These are phyloP conservation scores for Drosophila monieri DNA, from an alignment of 2,888 invertebrate species.

Conservation along the genomic window DNA sequence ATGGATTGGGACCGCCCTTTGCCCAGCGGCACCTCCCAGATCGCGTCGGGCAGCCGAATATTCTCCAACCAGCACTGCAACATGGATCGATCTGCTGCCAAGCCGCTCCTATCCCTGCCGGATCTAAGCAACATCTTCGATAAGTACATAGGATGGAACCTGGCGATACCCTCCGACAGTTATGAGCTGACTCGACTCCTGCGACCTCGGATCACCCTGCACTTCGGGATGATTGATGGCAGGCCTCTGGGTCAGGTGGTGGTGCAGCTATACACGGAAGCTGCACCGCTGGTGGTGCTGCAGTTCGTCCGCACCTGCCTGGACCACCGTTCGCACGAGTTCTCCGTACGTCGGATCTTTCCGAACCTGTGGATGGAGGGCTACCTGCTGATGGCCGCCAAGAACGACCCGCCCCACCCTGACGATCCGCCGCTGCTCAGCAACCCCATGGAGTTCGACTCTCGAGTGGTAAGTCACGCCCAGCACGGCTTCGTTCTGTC, in stretches of 20 bases:
- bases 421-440: neutral
- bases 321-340: conserved; percentile 31
- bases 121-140: conserved; percentile 1
- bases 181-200: conserved; percentile 38
- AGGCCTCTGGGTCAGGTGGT: conserved; percentile 62
- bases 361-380: conserved; percentile 74
- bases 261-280: conserved; percentile 71
- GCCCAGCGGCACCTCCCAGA: neutral
- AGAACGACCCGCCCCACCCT: neutral
- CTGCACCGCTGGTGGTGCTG: conserved; percentile 70
- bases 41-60: neutral
- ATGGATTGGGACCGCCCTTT: neutral
- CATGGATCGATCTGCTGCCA: neutral
- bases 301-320: conserved; percentile 64
- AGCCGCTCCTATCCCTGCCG: neutral
- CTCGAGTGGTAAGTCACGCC: conserved; percentile 53
- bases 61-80: neutral
- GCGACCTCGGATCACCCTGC: conserved; percentile 67
- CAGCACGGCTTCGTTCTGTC: conserved; percentile 48
- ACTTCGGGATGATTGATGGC: conserved; percentile 60
- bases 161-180: conserved; percentile 36
- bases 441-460: conserved; percentile 57
- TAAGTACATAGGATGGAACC: conserved; percentile 40
- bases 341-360: conserved; percentile 59
- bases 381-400: conserved; percentile 31